Evolutionary conservation across 2,797 vertebrate genomes (phyloP).

Genomic region (Falco novaeseelandiae): DNA sequence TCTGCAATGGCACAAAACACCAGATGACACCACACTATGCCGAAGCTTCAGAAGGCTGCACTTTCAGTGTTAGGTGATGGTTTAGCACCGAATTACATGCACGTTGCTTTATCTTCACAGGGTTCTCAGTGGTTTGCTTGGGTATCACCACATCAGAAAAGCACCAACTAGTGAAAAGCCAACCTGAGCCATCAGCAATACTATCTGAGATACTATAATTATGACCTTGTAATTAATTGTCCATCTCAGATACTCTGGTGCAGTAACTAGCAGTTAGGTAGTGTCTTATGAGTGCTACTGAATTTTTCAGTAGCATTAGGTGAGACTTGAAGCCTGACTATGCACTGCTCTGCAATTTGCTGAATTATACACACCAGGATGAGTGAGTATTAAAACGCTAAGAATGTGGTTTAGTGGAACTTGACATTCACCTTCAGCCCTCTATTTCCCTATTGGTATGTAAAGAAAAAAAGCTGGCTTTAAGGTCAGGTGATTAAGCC

Average conservation of each 20-base stretch:
- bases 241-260: not conserved
- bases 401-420: not conserved
- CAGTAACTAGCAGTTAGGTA: not conserved
- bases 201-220: not conserved
- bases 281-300: not conserved
- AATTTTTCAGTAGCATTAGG: not conserved
- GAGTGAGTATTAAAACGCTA: not conserved
- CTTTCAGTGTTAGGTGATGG: not conserved
- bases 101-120: not conserved
- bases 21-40: not conserved
- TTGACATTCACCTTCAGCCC: not conserved
- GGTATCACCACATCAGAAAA: not conserved
- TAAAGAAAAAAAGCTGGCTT: slow-evolving; percentile 8
- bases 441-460: not conserved
- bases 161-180: not conserved
- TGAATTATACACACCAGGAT: not conserved
- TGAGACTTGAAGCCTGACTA: not conserved
- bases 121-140: not conserved
- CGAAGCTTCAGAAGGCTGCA: not conserved
- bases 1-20: not conserved
- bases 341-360: not conserved
- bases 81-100: not conserved
- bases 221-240: not conserved
- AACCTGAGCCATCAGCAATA: not conserved
- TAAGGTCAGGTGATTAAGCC: not conserved